Conservation (phyloP, 1,140 invertebrate species). For the Daktulosphaira vitifoliae region DNA sequence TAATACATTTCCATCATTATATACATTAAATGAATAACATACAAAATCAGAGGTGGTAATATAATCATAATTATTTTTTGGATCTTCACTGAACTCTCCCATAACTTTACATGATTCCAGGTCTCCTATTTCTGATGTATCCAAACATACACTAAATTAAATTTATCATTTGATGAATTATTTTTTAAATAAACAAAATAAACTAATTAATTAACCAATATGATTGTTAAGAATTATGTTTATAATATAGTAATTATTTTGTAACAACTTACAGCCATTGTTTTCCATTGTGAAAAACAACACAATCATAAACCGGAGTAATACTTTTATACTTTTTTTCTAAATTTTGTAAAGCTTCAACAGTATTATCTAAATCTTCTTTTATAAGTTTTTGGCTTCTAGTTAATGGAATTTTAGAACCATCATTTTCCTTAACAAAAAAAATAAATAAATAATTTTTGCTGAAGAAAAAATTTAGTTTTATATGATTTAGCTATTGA, state of each 20-base stretch:
- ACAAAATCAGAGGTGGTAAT: slow-evolving; percentile 70
- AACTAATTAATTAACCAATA: too few relatives aligned
- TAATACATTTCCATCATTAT: slow-evolving; percentile 81
- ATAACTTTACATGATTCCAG: slow-evolving; percentile 64
- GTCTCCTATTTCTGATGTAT: slow-evolving; percentile 75
- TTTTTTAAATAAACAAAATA: too few relatives aligned
- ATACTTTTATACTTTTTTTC: slow-evolving; percentile 85
- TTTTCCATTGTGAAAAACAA: slow-evolving; percentile 80
- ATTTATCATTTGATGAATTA: too few relatives aligned
- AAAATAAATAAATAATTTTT: too few relatives aligned
- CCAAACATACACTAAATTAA: slow-evolving; percentile 65
- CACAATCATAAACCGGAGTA: slow-evolving; percentile 86
- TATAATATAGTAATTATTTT: too few relatives aligned
- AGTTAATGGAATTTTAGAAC: slow-evolving; percentile 45
- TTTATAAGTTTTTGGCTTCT: slow-evolving; percentile 72
- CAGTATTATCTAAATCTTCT: slow-evolving; percentile 78
- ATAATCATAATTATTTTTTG: slow-evolving; percentile 59
- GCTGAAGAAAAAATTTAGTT: too few relatives aligned
- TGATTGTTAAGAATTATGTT: too few relatives aligned
- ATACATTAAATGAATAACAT: slow-evolving; percentile 86
- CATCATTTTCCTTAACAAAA: slow-evolving; percentile 46
- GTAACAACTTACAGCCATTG: slow-evolving; percentile 57
- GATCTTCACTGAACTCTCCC: slow-evolving; percentile 72
- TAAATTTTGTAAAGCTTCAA: slow-evolving; percentile 66
- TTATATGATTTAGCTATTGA: too few relatives aligned